Base-by-base conservation (phyloP, 2,888 invertebrate genomes). In the Sarcophaga rosellei region DNA sequence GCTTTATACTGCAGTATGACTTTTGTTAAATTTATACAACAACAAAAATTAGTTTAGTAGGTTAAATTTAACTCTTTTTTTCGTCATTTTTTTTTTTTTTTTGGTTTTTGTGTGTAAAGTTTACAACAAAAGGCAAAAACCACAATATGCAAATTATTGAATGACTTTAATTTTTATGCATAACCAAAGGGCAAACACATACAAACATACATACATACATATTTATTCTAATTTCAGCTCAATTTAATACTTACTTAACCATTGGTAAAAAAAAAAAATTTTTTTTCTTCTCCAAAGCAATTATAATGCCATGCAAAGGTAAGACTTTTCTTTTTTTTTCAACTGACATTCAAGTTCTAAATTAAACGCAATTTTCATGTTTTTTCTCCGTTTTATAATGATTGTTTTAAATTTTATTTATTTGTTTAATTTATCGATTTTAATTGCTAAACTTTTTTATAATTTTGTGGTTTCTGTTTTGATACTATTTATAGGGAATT, bases 1-100 rank as follows among this genome's bases (percentile, higher is more conserved):
- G 81, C 81, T 86, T 86, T 83, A 74, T 83, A 86, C 86, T 86
- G 86, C 86, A 86, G 86, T 81, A 83, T 80, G 86, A 81, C 86
- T 83, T 80, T 86, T 83, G 80, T 81, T 77, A 75, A 79, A 82
- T 73, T 83, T 74, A 25, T 57, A 70, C 65, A 81, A 62, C 61
- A 69, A 70, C 35, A 72, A 65, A 79, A 86, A 45, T 83, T 86
- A 86, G 86, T 83, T 86, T 74, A 86, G 80, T 86, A 77, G 86
- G 86, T 86, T 87, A 84, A 82, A 82, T 77, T 81, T 72, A 72
- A 61, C 68, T 77, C 59, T 57, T 76, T 83, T 76, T 77, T 77
- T 72, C 70, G 23, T 74, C 17, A 35, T 4, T 11, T 75, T 69
- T 81, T 20, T 75, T 69, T 81, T 20, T 53, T 70, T 70, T 69